Evolutionary conservation across 2,888 invertebrate species (phyloP).

Genomic region (Oscheius sp.): DNA sequence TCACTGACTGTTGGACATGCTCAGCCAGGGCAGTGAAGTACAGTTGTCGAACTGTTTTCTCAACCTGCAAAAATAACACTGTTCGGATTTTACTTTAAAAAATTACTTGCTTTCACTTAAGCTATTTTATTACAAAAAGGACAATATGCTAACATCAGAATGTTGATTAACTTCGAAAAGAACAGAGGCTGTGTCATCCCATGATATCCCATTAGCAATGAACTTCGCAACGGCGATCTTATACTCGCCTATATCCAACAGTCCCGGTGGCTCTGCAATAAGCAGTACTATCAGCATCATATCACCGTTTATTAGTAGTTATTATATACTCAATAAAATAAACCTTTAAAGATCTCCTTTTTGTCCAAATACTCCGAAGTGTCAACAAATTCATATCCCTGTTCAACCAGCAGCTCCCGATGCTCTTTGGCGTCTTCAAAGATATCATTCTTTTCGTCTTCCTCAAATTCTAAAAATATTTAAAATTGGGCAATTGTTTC

Average conservation of each 20-base stretch:
- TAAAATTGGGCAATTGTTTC: not conserved
- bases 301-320: no score
- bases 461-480: not conserved
- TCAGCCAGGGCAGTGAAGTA: not conserved
- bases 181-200: not conserved
- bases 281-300: no score
- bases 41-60: not conserved
- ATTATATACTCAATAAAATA: no score
- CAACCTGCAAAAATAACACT: no score
- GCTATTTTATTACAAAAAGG: no score
- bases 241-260: not conserved
- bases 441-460: not conserved
- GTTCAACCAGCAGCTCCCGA: not conserved
- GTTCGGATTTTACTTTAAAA: no score
- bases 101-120: no score
- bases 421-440: conserved; percentile 7
- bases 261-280: not conserved
- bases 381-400: not conserved
- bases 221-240: not conserved
- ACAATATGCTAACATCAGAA: not conserved
- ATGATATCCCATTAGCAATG: not conserved
- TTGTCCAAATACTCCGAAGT: not conserved
- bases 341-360: not conserved
- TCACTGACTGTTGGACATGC: not conserved
- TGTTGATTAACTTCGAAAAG: not conserved